These are phyloP conservation scores for Psittacula derbiana DNA, from an alignment of 2,797 vertebrate genomes.

Conservation along the genomic window DNA sequence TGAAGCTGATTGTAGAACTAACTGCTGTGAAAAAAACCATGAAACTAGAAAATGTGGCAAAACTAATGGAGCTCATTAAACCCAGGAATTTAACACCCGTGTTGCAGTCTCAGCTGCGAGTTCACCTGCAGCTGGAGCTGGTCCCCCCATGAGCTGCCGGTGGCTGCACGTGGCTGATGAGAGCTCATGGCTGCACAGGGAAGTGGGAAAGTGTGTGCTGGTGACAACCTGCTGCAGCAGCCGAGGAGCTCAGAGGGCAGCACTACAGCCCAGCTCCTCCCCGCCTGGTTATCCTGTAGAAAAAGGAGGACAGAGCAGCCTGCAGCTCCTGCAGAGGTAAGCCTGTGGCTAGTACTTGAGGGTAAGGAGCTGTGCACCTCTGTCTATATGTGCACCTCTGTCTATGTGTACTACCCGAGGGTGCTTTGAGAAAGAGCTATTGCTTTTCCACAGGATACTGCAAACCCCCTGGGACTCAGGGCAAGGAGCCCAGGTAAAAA, in stretches of 20 bases:
- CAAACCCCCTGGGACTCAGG: accelerated
- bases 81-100: accelerated
- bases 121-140: not conserved
- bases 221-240: not conserved
- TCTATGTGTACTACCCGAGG: accelerated
- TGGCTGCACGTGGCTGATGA: accelerated
- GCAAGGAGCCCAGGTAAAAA: accelerated
- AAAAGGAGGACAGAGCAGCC: not conserved
- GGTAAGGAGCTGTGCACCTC: not conserved
- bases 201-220: not conserved
- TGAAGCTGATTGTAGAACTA: not conserved
- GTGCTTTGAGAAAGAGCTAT: accelerated
- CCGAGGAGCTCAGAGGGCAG: not conserved
- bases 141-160: accelerated
- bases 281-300: accelerated
- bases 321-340: not conserved
- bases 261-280: not conserved
- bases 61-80: not conserved
- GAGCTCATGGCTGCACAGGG: not conserved
- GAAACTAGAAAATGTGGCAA: not conserved
- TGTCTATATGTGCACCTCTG: accelerated
- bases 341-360: not conserved
- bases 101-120: not conserved
- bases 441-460: not conserved
- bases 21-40: not conserved